Evolutionary conservation across 2,797 vertebrate genomes (phyloP).

Genomic region (Paramormyrops hopkinsi): DNA sequence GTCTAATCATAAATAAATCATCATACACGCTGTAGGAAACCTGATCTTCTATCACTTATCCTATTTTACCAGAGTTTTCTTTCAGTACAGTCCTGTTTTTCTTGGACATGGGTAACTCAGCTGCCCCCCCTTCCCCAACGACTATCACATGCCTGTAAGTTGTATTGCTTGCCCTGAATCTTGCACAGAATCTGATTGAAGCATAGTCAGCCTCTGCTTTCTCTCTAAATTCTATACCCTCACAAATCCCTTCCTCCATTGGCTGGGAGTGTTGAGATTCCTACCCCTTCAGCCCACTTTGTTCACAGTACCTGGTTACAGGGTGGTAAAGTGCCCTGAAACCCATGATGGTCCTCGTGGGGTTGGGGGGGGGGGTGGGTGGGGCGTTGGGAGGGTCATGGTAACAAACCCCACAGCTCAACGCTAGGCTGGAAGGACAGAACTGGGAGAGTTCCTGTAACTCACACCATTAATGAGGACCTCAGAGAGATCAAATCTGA

Average conservation of each 20-base stretch:
- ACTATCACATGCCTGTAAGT: neutral
- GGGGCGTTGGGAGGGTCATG: neutral
- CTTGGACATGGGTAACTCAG: neutral
- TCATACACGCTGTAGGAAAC: neutral
- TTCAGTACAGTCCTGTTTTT: neutral
- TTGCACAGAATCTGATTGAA: neutral
- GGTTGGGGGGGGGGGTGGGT: neutral
- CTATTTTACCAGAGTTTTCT: neutral
- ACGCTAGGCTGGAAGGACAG: neutral
- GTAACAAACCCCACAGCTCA: neutral
- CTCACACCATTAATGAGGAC: constrained; percentile 1
- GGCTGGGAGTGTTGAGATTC: neutral
- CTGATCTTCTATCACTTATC: neutral
- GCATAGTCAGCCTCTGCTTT: neutral
- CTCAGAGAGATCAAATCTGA: neutral
- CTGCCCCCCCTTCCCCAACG: neutral
- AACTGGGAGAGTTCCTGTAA: neutral
- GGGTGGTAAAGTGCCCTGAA: neutral
- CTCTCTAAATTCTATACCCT: neutral
- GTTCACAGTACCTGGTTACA: neutral
- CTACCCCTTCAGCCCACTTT: neutral
- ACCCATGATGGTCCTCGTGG: neutral
- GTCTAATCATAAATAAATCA: neutral
- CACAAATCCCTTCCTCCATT: neutral
- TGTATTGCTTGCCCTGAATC: neutral